A percentile compares a stretch with the other conserved stretches of the same genome.
These are phyloP conservation scores for Eudyptes chrysolophus DNA, from an alignment of 2,113 vertebrate species.

Conservation along the genomic window DNA sequence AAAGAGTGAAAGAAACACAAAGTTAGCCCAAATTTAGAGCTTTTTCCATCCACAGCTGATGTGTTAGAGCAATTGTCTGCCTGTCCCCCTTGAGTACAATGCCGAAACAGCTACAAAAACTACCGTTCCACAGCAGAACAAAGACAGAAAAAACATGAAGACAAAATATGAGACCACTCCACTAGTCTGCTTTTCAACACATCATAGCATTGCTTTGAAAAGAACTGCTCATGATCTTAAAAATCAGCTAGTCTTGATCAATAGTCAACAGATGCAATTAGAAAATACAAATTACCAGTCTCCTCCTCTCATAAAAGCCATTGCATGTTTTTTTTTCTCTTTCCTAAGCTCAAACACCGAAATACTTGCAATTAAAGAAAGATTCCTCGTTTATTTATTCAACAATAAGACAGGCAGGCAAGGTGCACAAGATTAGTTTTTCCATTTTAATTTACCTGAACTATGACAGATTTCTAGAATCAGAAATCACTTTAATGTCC, in stretches of 20 bases:
- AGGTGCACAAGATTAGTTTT: background rate
- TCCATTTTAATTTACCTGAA: background rate
- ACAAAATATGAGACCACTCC: constrained; percentile 9
- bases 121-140: constrained; percentile 18
- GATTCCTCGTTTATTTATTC: background rate
- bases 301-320: background rate
- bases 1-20: constrained; percentile 49
- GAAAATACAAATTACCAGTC: constrained; percentile 19
- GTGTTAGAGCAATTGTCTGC: constrained; percentile 48
- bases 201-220: constrained; percentile 7
- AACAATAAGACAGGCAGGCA: background rate
- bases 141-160: constrained; percentile 32
- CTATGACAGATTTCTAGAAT: background rate
- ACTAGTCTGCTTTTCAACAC: background rate
- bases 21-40: constrained; percentile 50
- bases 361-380: background rate
- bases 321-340: background rate
- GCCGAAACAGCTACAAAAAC: constrained; percentile 43
- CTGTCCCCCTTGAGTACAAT: constrained; percentile 17
- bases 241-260: background rate
- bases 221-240: background rate
- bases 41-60: constrained; percentile 38
- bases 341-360: background rate
- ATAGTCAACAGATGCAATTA: constrained; percentile 5
- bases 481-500: background rate